Conservation (phyloP, 2,888 invertebrate genomes). For the Morpho helenor region DNA sequence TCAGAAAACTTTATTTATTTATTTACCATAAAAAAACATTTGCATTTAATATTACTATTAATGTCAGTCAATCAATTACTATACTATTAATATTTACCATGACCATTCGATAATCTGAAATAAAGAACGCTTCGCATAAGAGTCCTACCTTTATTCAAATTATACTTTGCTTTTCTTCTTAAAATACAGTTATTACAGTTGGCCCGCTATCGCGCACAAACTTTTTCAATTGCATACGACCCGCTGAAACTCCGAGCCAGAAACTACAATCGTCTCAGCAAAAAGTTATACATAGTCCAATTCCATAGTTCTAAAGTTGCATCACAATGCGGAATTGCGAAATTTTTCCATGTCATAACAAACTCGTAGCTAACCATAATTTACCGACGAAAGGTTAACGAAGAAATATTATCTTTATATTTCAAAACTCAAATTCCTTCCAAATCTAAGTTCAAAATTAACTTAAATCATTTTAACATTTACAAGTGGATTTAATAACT, state of each 20-base stretch:
- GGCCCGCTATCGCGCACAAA: conserved; percentile 13
- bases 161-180: conserved; percentile 5
- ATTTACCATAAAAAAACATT: too few species aligned
- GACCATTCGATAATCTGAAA: neutral
- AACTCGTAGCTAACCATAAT: neutral
- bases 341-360: neutral
- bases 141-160: neutral
- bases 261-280: conserved; percentile 7
- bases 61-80: too few species aligned
- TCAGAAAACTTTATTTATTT: too few species aligned
- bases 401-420: too few species aligned
- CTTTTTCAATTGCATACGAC: conserved; percentile 14
- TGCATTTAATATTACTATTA: too few species aligned
- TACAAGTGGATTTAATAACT: too few species aligned
- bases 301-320: conserved; percentile 10
- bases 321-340: neutral
- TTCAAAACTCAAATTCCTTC: too few species aligned
- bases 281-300: conserved; percentile 6
- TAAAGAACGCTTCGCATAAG: neutral
- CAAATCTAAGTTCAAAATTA: too few species aligned
- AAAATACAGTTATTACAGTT: conserved; percentile 11
- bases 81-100: too few species aligned
- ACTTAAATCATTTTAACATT: too few species aligned
- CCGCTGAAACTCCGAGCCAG: conserved; percentile 5
- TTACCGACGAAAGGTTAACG: too few species aligned